Evolutionary conservation across 2,888 invertebrate species (phyloP).

Genomic region (Andrena trimmerana): DNA sequence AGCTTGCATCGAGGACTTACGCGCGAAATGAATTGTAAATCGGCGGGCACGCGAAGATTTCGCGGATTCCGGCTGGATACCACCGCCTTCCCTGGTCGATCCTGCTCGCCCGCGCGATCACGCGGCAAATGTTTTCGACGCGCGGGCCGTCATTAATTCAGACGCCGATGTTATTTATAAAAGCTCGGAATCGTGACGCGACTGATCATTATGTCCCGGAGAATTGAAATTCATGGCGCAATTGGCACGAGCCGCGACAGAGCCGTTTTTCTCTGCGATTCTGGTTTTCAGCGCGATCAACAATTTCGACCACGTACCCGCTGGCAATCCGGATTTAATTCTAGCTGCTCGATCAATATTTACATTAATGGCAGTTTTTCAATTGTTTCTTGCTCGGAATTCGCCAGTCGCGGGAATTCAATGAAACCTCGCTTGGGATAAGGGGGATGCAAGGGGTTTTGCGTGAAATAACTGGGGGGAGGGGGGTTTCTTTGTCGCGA

Average conservation of each 20-base stretch:
- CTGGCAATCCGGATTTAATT: constrained; percentile 19
- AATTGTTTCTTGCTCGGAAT: neutral
- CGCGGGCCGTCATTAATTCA: constrained; percentile 6
- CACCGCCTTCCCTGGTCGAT: no score
- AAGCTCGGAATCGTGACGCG: constrained; percentile 5
- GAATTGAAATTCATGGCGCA: constrained; percentile 35
- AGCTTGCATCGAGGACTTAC: neutral
- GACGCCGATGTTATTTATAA: neutral
- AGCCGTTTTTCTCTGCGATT: neutral
- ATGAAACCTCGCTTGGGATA: neutral
- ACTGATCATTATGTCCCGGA: neutral
- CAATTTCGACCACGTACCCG: constrained; percentile 38
- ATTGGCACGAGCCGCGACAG: constrained; percentile 13
- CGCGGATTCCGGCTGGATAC: neutral
- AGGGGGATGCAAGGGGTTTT: constrained; percentile 5
- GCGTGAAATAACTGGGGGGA: neutral
- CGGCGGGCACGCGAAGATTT: neutral
- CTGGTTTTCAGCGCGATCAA: constrained; percentile 17
- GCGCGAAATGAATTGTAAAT: constrained; percentile 13
- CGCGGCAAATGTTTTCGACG: neutral
- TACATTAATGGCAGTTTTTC: neutral
- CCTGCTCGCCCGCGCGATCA: neutral
- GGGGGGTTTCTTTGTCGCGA: constrained; percentile 38
- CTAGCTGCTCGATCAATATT: constrained; percentile 20
- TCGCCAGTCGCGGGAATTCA: no score